Evolutionary conservation across 1,140 invertebrate species (phyloP).

Genomic region (Euura saliciscinereae): DNA sequence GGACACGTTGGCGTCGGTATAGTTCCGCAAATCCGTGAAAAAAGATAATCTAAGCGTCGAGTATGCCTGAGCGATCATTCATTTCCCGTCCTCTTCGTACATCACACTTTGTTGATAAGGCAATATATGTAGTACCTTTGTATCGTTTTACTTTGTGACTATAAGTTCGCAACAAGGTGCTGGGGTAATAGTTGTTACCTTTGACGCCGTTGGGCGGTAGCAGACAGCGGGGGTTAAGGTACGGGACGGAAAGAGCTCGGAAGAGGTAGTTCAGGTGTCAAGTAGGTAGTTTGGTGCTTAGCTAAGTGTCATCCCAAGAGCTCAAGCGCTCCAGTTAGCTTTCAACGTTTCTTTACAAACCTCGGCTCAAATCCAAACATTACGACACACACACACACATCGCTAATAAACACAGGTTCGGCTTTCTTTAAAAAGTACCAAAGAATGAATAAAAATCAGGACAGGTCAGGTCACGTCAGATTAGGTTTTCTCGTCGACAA

Average conservation of each 20-base stretch:
- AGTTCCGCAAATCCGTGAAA: too few relatives aligned
- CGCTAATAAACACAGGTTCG: too few relatives aligned
- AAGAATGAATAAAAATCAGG: too few relatives aligned
- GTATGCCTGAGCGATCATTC: too few relatives aligned
- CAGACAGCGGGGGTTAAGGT: not conserved
- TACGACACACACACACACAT: not conserved
- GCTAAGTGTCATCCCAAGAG: not conserved
- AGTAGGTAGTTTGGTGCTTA: slow-evolving; percentile 7
- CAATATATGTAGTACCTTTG: not conserved
- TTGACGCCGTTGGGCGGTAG: not conserved
- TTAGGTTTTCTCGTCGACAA: too few relatives aligned
- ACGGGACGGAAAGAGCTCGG: not conserved
- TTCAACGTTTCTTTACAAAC: not conserved
- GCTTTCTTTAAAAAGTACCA: too few relatives aligned
- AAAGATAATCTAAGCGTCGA: too few relatives aligned
- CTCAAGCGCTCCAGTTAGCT: not conserved
- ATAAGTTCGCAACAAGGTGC: not conserved
- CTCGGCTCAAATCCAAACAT: not conserved
- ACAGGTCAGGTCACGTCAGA: too few relatives aligned
- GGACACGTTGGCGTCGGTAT: too few relatives aligned
- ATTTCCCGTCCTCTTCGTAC: too few relatives aligned
- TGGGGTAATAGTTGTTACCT: not conserved
- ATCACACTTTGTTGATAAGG: not conserved
- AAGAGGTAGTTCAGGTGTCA: not conserved
- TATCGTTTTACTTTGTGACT: too few relatives aligned